Evolutionary conservation across 2,113 vertebrate genomes (phyloP).

Genomic region (Limanda limanda): DNA sequence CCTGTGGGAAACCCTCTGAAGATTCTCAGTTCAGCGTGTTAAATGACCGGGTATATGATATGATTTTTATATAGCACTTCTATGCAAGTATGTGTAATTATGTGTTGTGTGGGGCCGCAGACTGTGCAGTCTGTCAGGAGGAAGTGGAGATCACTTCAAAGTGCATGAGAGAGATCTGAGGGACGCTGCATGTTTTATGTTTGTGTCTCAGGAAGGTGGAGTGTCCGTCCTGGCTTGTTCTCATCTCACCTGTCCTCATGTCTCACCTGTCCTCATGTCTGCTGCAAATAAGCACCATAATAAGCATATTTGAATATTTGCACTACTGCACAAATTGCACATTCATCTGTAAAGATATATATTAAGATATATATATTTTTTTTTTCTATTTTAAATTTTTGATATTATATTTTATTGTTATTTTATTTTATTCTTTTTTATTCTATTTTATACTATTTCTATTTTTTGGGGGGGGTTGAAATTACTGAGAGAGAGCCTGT

Average conservation of each 20-base stretch:
- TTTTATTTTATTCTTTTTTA: no score
- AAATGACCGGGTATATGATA: slow-evolving; percentile 57
- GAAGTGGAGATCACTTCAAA: slow-evolving; percentile 54
- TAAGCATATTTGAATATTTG: no score
- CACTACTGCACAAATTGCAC: no score
- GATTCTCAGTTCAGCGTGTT: slow-evolving; percentile 62
- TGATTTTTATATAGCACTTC: slow-evolving; percentile 66
- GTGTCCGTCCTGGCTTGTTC: slow-evolving; percentile 24
- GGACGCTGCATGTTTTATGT: slow-evolving; percentile 20
- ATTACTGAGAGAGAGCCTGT: no score
- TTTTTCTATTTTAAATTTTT: no score
- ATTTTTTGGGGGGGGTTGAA: no score
- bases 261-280: slow-evolving; percentile 21
- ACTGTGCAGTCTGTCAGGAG: slow-evolving; percentile 56
- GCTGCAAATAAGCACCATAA: no score
- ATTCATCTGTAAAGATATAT: no score
- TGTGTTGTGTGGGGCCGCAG: slow-evolving; percentile 46
- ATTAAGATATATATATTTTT: no score
- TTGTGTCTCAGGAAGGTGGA: neutral
- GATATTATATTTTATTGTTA: no score
- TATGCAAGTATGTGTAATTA: slow-evolving; percentile 64
- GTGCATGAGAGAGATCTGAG: slow-evolving; percentile 27
- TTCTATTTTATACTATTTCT: no score
- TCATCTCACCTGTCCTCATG: slow-evolving; percentile 21
- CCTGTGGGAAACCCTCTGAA: slow-evolving; percentile 59